phyloP scores from a whole-genome alignment of 2,113 vertebrate genomes.

The Macaca nemestrina region DNA sequence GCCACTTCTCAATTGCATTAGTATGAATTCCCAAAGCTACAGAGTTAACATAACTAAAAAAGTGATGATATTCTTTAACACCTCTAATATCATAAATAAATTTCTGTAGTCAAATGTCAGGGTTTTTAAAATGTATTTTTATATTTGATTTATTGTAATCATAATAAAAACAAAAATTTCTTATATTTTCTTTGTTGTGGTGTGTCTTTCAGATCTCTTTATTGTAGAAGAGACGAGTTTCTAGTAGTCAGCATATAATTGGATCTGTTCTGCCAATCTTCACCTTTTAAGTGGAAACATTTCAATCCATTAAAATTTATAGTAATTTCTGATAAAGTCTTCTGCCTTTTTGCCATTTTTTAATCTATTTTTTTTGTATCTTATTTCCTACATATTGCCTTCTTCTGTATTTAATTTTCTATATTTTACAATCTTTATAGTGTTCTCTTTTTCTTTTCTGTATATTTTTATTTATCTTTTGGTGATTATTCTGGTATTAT shows the following conservation, averaged over 20 bases:
- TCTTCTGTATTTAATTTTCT: neutral
- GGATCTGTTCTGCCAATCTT: neutral
- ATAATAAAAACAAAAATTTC: neutral
- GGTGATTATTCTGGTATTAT: neutral
- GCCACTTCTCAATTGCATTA: neutral
- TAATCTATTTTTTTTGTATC: neutral
- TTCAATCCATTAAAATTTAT: neutral
- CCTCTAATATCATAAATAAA: neutral
- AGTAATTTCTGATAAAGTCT: neutral
- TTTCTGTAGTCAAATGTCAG: neutral
- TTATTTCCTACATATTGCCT: neutral
- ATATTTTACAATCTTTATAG: neutral
- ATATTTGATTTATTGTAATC: neutral
- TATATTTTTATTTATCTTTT: neutral
- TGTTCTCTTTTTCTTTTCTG: neutral
- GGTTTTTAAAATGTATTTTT: neutral
- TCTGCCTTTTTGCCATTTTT: neutral
- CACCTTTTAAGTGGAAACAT: neutral
- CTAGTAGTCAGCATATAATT: neutral
- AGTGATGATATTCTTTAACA: neutral
- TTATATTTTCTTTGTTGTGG: neutral
- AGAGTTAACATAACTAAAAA: neutral
- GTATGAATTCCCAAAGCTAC: neutral
- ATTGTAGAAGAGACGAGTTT: neutral
- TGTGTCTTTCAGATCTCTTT: neutral